Percentiles rank a stretch among this genome's conserved stretches.
phyloP scores from a whole-genome alignment of 2,888 invertebrate genomes.

The Tridacna gigas region DNA sequence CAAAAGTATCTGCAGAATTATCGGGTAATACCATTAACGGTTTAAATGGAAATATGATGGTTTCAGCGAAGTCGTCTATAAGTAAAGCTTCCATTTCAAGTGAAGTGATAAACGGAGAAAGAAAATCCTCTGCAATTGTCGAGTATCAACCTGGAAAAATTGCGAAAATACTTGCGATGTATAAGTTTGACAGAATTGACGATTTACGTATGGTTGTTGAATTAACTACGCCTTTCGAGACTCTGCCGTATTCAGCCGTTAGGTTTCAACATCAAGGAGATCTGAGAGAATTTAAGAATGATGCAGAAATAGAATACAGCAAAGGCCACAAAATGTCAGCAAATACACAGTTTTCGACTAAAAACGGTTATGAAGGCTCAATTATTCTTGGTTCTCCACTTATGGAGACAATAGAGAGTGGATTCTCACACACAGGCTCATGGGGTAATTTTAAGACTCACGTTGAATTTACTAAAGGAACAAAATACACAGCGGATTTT shows the following conservation, averaged over 20 bases:
- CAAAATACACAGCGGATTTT: conserved; percentile 28
- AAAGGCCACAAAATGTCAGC: conserved; percentile 27
- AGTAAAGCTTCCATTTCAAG: conserved; percentile 34
- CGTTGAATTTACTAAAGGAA: conserved; percentile 23
- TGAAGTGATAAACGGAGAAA: conserved; percentile 15
- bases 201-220: conserved; percentile 35
- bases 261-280: conserved; percentile 40
- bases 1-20: conserved; percentile 31
- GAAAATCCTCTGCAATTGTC: conserved; percentile 28
- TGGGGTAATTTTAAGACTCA: conserved; percentile 33
- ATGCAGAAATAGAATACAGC: conserved; percentile 44
- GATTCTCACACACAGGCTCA: conserved; percentile 33
- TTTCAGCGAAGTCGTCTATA: conserved; percentile 24
- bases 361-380: conserved; percentile 33
- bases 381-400: conserved; percentile 34
- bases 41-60: conserved; percentile 40
- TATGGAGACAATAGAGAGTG: conserved; percentile 29
- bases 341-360: conserved; percentile 32
- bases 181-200: conserved; percentile 15
- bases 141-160: conserved; percentile 50
- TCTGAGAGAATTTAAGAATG: conserved; percentile 22
- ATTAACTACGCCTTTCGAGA: conserved; percentile 46
- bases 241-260: conserved; percentile 28
- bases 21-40: conserved; percentile 36
- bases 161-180: conserved; percentile 25